Evolutionary conservation across 2,888 invertebrate species (phyloP).

Genomic region (Hypsopygia costalis): DNA sequence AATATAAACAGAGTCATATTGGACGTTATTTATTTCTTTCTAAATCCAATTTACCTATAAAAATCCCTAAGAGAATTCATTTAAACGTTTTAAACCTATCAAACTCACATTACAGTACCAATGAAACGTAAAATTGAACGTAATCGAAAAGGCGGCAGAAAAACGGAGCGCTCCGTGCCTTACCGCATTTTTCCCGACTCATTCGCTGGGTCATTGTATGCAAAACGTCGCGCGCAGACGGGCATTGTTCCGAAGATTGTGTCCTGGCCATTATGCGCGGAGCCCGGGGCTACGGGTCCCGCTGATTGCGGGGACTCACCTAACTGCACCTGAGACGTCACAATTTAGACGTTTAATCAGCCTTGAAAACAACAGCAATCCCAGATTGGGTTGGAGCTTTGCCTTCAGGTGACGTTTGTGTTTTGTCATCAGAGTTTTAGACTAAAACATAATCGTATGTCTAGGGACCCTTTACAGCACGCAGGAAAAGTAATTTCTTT

Average conservation of each 20-base stretch:
- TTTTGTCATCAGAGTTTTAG: conserved; percentile 3
- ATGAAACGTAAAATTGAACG: conserved; percentile 26
- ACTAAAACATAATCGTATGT: no score
- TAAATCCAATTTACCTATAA: neutral
- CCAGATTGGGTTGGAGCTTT: conserved; percentile 28
- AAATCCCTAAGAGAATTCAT: conserved; percentile 11
- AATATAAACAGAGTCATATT: no score
- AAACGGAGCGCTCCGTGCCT: conserved; percentile 22
- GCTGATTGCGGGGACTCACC: conserved; percentile 53
- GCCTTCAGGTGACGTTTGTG: conserved; percentile 11
- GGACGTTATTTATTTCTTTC: neutral
- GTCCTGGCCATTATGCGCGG: conserved; percentile 60
- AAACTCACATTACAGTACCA: conserved; percentile 10
- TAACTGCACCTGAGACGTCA: conserved; percentile 33
- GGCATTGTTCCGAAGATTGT: conserved; percentile 73
- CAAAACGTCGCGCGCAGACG: conserved; percentile 69
- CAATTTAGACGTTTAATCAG: conserved; percentile 62
- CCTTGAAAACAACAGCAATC: conserved; percentile 69
- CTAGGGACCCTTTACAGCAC: no score
- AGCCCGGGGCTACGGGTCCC: conserved; percentile 45
- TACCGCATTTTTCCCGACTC: conserved; percentile 43
- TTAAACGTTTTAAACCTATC: conserved; percentile 6
- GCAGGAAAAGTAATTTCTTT: no score
- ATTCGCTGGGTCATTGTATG: conserved; percentile 67
- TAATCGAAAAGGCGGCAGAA: conserved; percentile 20